These are phyloP conservation scores for Sebastes vulpes DNA, from an alignment of 2,797 vertebrate species.

Conservation along the genomic window DNA sequence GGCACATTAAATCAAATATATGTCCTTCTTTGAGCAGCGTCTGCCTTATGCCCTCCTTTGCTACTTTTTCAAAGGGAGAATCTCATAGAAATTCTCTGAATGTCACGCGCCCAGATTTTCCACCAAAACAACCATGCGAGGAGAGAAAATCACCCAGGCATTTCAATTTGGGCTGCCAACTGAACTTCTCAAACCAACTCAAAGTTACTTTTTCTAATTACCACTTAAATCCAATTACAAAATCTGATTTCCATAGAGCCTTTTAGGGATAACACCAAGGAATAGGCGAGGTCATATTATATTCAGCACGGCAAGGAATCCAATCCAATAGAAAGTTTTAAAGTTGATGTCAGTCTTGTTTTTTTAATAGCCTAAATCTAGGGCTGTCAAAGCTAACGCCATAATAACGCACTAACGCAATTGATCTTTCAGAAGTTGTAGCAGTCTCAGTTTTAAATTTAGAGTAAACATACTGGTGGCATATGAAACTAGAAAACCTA, in stretches of 20 bases:
- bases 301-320: not conserved
- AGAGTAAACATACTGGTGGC: too few relatives aligned
- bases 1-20: conserved; percentile 71
- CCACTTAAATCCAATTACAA: not conserved
- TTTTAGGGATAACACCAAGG: conserved; percentile 4
- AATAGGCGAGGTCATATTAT: not conserved
- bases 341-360: not conserved
- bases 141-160: not conserved
- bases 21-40: conserved; percentile 53
- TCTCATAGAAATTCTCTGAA: conserved; percentile 32
- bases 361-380: too few relatives aligned
- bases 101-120: conserved; percentile 21
- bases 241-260: conserved; percentile 1
- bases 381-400: too few relatives aligned
- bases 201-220: not conserved
- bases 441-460: too few relatives aligned
- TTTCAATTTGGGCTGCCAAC: not conserved
- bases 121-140: not conserved
- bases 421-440: too few relatives aligned
- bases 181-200: not conserved
- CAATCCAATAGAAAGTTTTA: not conserved
- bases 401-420: too few relatives aligned
- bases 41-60: conserved; percentile 32
- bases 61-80: conserved; percentile 30
- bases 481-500: too few relatives aligned